phyloP scores from a whole-genome alignment of 1,140 invertebrate species.

The Brachionus rotundiformis region DNA sequence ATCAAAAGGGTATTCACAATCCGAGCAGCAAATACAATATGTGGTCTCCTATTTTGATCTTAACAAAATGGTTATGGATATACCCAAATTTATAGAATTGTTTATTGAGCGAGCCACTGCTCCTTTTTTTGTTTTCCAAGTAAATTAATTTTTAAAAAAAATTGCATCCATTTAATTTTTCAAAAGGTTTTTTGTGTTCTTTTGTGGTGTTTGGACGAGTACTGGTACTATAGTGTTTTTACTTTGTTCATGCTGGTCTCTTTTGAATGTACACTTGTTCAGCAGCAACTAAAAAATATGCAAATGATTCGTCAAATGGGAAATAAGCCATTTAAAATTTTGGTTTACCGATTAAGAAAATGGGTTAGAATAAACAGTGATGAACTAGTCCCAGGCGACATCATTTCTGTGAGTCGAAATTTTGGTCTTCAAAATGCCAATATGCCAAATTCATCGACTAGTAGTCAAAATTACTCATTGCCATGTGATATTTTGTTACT shows the following conservation, averaged over 20 bases:
- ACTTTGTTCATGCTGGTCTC: slow-evolving; percentile 94
- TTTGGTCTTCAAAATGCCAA: slow-evolving; percentile 6
- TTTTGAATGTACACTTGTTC: slow-evolving; percentile 96
- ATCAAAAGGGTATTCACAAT: slow-evolving; percentile 78
- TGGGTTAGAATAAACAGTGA: slow-evolving; percentile 85
- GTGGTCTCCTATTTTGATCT: slow-evolving; percentile 81
- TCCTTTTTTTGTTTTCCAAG: slow-evolving; percentile 91
- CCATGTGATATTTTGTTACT: slow-evolving; percentile 94
- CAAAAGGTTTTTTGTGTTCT: slow-evolving; percentile 79
- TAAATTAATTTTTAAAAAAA: slow-evolving; percentile 61
- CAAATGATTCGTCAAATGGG: slow-evolving; percentile 99
- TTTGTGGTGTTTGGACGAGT: slow-evolving; percentile 97
- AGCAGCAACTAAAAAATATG: slow-evolving; percentile 96
- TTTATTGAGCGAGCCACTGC: slow-evolving; percentile 96
- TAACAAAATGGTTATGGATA: slow-evolving; percentile 83
- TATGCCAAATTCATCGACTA: neutral
- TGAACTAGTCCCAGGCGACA: slow-evolving; percentile 90
- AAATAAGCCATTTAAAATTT: slow-evolving; percentile 77
- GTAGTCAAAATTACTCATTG: slow-evolving; percentile 65
- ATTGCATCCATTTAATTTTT: neutral
- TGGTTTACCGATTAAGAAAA: slow-evolving; percentile 87
- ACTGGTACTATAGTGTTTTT: slow-evolving; percentile 95
- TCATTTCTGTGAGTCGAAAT: slow-evolving; percentile 79
- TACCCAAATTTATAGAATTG: slow-evolving; percentile 92
- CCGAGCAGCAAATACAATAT: slow-evolving; percentile 74